Evolutionary conservation across 2,113 vertebrate species (phyloP).

Genomic region (Budorcas taxicolor): DNA sequence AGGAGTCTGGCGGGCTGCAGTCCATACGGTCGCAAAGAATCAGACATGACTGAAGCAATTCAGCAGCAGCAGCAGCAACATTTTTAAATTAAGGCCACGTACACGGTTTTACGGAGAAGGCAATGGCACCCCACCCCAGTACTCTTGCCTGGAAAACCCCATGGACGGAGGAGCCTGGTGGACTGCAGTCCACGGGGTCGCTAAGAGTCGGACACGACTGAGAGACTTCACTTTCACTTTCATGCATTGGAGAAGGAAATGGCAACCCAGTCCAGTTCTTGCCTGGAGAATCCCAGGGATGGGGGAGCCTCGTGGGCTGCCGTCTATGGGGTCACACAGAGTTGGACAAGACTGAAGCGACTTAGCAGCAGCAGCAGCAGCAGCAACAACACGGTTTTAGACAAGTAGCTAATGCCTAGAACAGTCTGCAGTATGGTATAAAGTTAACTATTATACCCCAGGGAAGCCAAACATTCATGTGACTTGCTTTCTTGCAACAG

Average conservation of each 20-base stretch:
- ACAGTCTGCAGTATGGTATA: not conserved
- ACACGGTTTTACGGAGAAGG: not conserved
- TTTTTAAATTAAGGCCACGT: not conserved
- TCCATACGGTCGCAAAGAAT: not conserved
- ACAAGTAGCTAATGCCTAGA: not conserved
- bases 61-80: not conserved
- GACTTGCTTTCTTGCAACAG: not conserved
- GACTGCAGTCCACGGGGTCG: too few relatives aligned
- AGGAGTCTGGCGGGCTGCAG: not conserved
- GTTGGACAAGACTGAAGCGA: not conserved
- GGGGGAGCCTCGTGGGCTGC: not conserved
- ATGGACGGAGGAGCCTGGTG: too few relatives aligned
- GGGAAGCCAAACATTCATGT: not conserved
- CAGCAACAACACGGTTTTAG: not conserved
- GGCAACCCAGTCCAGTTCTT: not conserved
- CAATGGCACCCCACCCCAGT: too few relatives aligned
- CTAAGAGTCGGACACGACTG: too few relatives aligned
- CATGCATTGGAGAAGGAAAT: too few relatives aligned
- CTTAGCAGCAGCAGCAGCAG: not conserved
- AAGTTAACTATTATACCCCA: too few relatives aligned
- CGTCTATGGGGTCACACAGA: fast-evolving
- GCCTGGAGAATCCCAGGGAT: not conserved
- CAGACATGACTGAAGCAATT: not conserved
- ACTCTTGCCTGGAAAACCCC: too few relatives aligned
- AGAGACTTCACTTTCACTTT: too few relatives aligned